phyloP scores from a whole-genome alignment of 2,888 invertebrate genomes.

The Sphinx pinastri region DNA sequence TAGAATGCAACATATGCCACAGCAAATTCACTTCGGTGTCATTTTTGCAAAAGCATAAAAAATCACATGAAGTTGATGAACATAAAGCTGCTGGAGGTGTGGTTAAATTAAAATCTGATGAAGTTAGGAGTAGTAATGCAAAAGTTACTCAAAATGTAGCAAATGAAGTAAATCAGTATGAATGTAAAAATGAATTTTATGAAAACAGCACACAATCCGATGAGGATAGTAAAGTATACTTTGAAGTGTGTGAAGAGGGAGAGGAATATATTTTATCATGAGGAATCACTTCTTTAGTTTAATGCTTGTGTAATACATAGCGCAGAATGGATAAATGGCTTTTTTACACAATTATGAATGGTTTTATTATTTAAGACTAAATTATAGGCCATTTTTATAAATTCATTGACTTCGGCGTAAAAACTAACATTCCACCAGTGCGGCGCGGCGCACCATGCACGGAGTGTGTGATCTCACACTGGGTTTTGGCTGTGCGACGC shows the following conservation, averaged over 20 bases:
- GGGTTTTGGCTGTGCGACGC: too few species aligned
- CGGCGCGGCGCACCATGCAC: too few species aligned
- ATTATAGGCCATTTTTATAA: too few species aligned
- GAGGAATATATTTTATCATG: conserved; percentile 40
- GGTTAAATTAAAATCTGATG: neutral
- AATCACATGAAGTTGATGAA: conserved; percentile 40
- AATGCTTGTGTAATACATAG: too few species aligned
- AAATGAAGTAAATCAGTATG: conserved; percentile 17
- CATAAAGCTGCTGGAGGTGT: neutral
- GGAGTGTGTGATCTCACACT: too few species aligned
- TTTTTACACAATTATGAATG: too few species aligned
- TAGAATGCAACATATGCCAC: conserved; percentile 62
- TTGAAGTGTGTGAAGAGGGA: conserved; percentile 46
- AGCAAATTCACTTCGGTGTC: conserved; percentile 56
- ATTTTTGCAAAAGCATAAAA: conserved; percentile 60
- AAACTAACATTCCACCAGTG: too few species aligned
- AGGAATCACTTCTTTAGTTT: too few species aligned
- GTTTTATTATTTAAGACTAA: too few species aligned
- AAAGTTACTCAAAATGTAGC: conserved; percentile 20
- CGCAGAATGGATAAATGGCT: too few species aligned
- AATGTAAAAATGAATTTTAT: conserved; percentile 31
- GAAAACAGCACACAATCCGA: conserved; percentile 24
- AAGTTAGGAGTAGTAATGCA: neutral
- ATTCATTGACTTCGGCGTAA: too few species aligned
- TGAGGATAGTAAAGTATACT: conserved; percentile 40